Percentiles rank a stretch among this genome's conserved stretches.
These are phyloP conservation scores for Dinomys branickii DNA, from an alignment of 2,113 vertebrate species.

Conservation along the genomic window DNA sequence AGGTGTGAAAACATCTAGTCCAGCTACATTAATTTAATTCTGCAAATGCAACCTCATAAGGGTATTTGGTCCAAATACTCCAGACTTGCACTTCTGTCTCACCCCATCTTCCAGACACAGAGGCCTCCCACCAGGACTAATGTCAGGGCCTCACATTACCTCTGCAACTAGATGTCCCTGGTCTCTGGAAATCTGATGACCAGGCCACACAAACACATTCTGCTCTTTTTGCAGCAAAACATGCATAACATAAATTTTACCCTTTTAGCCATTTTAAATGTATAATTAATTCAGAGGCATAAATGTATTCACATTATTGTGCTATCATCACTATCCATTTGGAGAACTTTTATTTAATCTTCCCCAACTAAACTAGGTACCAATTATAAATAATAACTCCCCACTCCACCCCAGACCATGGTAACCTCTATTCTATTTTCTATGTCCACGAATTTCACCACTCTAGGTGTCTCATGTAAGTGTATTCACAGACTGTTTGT, in stretches of 20 bases:
- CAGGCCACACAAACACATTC: background rate
- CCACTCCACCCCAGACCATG: background rate
- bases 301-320: background rate
- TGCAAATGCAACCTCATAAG: background rate
- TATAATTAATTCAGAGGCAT: background rate
- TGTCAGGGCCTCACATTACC: background rate
- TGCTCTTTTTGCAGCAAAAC: background rate
- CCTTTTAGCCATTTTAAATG: background rate
- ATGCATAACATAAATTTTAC: background rate
- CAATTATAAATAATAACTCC: background rate
- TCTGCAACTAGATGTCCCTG: background rate
- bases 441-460: background rate
- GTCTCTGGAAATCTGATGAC: background rate
- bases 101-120: background rate
- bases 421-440: background rate
- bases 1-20: background rate
- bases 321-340: background rate
- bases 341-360: background rate
- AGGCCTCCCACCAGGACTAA: background rate
- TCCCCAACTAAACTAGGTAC: background rate
- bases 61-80: background rate
- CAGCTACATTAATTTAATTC: slow-evolving; percentile 8
- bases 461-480: background rate
- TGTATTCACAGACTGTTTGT: background rate
- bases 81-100: background rate